Percentiles rank a stretch among this genome's conserved stretches.
Evolutionary conservation across 2,113 vertebrate genomes (phyloP).

Genomic region (Lophochroa leadbeateri): DNA sequence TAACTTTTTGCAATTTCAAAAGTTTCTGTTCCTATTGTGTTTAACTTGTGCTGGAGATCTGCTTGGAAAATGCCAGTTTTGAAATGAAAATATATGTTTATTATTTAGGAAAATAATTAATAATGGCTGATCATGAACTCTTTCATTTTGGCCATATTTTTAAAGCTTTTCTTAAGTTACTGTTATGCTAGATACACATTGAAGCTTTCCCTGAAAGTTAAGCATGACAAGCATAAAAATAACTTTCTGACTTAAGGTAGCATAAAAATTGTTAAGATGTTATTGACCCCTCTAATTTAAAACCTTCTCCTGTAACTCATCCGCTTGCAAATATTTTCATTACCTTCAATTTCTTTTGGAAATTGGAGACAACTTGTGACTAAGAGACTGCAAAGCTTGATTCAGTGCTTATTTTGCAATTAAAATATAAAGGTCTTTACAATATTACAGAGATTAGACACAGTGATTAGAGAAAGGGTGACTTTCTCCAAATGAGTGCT

Average conservation of each 20-base stretch:
- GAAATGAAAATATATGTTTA: not conserved
- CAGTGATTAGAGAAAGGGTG: not conserved
- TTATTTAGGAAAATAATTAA: not conserved
- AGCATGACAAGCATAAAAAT: not conserved
- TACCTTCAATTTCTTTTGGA: constrained; percentile 7
- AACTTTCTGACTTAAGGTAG: constrained; percentile 32
- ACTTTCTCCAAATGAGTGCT: not conserved
- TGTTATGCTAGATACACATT: not conserved
- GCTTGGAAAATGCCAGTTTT: not conserved
- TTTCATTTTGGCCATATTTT: not conserved
- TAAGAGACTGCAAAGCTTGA: not conserved
- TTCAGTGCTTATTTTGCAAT: not conserved
- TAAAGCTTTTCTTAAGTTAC: not conserved
- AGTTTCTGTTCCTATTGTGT: not conserved
- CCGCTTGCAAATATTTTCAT: not conserved
- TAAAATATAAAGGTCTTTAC: not conserved
- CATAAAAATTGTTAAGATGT: constrained; percentile 25
- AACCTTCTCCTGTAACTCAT: not conserved
- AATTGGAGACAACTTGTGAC: not conserved
- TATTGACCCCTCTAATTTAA: constrained; percentile 22
- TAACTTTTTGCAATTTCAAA: not conserved
- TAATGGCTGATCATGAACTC: not conserved
- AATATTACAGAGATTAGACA: not conserved
- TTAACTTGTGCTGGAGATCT: not conserved
- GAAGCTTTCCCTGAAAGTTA: not conserved